These are phyloP conservation scores for Zophobas morio DNA, from an alignment of 1,140 invertebrate genomes.

Conservation along the genomic window DNA sequence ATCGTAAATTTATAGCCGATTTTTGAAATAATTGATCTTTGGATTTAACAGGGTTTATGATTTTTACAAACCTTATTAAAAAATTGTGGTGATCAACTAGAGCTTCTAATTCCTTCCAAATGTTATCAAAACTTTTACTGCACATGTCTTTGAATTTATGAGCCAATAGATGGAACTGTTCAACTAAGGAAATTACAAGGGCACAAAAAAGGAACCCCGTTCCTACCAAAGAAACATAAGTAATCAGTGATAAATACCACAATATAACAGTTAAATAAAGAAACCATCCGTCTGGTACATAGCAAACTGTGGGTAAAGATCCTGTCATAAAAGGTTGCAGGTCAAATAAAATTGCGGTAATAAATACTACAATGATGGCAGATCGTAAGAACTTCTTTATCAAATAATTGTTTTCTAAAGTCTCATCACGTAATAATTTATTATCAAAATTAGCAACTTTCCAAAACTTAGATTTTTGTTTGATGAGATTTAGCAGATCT, in stretches of 20 bases:
- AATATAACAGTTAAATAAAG: background rate
- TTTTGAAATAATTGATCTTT: too few species aligned
- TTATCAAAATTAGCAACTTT: too few species aligned
- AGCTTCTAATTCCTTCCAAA: background rate
- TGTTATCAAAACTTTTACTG: too few species aligned
- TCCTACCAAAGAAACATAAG: background rate
- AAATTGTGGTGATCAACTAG: background rate
- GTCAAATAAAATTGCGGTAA: too few species aligned
- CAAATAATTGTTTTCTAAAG: background rate
- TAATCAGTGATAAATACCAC: background rate
- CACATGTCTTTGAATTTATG: background rate
- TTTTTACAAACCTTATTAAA: too few species aligned
- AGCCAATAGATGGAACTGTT: background rate
- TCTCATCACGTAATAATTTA: too few species aligned
- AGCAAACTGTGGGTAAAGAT: background rate
- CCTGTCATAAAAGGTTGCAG: too few species aligned
- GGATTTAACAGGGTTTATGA: too few species aligned
- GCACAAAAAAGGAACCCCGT: background rate
- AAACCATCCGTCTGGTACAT: constrained; percentile 1
- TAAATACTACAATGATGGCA: background rate
- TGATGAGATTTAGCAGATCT: too few species aligned
- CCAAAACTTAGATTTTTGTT: too few species aligned
- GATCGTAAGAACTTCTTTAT: background rate
- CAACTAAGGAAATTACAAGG: background rate
- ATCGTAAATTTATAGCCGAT: too few species aligned